A percentile compares a stretch with the other conserved stretches of the same genome.
Conservation (phyloP, 1,140 invertebrate species). For the Gonatopus flavifemur region DNA sequence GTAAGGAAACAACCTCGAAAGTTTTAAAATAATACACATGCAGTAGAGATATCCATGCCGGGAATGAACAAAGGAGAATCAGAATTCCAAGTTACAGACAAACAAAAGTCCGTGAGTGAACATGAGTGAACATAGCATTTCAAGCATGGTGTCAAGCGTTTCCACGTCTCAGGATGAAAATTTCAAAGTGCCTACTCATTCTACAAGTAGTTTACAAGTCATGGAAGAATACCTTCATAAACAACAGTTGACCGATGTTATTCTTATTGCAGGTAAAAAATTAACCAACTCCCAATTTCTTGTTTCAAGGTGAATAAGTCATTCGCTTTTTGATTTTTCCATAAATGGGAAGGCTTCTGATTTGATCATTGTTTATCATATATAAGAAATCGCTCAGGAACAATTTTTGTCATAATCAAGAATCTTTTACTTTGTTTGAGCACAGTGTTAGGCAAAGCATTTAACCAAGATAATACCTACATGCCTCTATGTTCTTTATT, state of each 20-base stretch:
- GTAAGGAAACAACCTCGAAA: too few relatives aligned
- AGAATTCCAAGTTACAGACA: conserved; percentile 34
- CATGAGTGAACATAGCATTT: conserved; percentile 56
- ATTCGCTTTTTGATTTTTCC: conserved; percentile 11
- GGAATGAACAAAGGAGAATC: conserved; percentile 16
- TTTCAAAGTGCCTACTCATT: conserved; percentile 77
- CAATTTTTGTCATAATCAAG: neutral
- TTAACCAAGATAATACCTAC: too few relatives aligned
- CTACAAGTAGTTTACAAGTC: conserved; percentile 75
- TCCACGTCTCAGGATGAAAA: conserved; percentile 69
- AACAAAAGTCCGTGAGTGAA: conserved; percentile 46
- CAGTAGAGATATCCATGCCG: too few relatives aligned
- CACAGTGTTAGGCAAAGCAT: too few relatives aligned
- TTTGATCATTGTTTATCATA: too few relatives aligned
- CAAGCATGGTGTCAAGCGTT: conserved; percentile 45
- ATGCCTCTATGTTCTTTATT: too few relatives aligned
- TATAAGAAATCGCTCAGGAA: neutral
- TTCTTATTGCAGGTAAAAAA: conserved; percentile 60
- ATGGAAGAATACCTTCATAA: conserved; percentile 81
- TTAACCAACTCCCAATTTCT: too few relatives aligned
- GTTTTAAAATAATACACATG: too few relatives aligned
- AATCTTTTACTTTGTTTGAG: too few relatives aligned
- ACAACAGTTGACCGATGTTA: conserved; percentile 78
- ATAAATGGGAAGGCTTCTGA: too few relatives aligned
- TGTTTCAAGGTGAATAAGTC: too few relatives aligned